phyloP scores from a whole-genome alignment of 2,888 invertebrate genomes.

The Ormyrus rosae region DNA sequence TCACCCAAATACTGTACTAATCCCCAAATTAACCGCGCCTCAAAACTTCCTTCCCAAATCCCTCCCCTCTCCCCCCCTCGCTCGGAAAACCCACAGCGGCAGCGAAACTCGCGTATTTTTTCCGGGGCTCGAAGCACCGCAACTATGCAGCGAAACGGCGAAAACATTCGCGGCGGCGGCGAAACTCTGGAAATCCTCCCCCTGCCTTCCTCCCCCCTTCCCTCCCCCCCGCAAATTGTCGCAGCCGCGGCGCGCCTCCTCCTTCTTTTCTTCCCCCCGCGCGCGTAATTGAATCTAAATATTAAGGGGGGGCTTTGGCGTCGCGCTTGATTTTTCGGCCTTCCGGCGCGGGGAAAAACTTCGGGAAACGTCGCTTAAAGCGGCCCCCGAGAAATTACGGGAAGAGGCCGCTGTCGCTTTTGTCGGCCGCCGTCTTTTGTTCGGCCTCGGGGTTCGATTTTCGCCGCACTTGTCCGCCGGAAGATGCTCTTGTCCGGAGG shows the following conservation, averaged over 20 bases:
- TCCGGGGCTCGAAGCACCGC: too few relatives aligned
- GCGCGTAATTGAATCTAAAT: constrained; percentile 73
- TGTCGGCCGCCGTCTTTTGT: constrained; percentile 1
- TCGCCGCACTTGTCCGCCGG: too few relatives aligned
- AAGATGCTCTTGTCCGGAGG: not conserved
- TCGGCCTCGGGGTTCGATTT: too few relatives aligned
- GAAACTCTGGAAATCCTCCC: too few relatives aligned
- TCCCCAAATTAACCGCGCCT: too few relatives aligned
- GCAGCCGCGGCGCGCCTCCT: too few relatives aligned
- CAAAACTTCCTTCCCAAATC: too few relatives aligned
- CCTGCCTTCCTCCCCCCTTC: not conserved
- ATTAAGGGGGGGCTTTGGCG: constrained; percentile 68
- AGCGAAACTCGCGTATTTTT: too few relatives aligned
- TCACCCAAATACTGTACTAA: too few relatives aligned
- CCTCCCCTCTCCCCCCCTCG: constrained; percentile 50
- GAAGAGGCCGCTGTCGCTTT: constrained; percentile 46
- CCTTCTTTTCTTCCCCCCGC: not conserved
- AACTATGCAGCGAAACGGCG: too few relatives aligned
- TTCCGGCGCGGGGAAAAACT: constrained; percentile 64
- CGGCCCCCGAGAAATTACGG: constrained; percentile 66
- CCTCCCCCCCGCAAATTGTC: not conserved
- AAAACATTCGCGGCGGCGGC: too few relatives aligned
- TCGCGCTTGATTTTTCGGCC: constrained; percentile 63
- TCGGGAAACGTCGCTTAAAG: constrained; percentile 68
- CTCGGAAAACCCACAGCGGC: too few relatives aligned